Conservation (phyloP, 2,797 vertebrate species). For the Hylomyscus alleni region DNA sequence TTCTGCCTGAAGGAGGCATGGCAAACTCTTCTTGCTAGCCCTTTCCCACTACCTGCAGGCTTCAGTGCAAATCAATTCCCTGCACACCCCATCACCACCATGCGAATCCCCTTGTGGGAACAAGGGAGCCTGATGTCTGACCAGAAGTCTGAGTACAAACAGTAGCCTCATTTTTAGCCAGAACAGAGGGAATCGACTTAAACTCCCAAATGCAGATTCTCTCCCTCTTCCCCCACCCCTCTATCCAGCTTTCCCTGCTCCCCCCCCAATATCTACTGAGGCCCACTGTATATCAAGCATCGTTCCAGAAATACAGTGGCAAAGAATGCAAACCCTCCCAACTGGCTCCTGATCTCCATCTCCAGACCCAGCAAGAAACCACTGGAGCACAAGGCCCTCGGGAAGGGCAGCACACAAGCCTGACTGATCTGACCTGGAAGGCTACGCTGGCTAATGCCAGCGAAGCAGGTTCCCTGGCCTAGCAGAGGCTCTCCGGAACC, state of each 20-base stretch:
- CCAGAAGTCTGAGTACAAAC: not conserved
- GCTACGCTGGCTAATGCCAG: not conserved
- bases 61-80: not conserved
- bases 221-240: not conserved
- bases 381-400: not conserved
- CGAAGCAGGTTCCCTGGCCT: not conserved
- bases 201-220: not conserved
- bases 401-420: not conserved
- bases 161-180: not conserved
- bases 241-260: not conserved
- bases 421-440: not conserved
- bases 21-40: not conserved
- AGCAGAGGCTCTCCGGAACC: slow-evolving; percentile 2
- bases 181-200: not conserved
- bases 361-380: not conserved
- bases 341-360: not conserved
- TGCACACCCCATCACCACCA: not conserved
- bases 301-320: not conserved
- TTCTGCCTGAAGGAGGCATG: not conserved
- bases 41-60: not conserved
- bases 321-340: not conserved
- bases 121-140: not conserved
- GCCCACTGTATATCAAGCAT: not conserved
- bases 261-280: not conserved
- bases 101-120: no score